Percentiles rank a stretch among this genome's conserved stretches.
Evolutionary conservation across 1,140 invertebrate genomes (phyloP).

Genomic region (Microplitis mediator): DNA sequence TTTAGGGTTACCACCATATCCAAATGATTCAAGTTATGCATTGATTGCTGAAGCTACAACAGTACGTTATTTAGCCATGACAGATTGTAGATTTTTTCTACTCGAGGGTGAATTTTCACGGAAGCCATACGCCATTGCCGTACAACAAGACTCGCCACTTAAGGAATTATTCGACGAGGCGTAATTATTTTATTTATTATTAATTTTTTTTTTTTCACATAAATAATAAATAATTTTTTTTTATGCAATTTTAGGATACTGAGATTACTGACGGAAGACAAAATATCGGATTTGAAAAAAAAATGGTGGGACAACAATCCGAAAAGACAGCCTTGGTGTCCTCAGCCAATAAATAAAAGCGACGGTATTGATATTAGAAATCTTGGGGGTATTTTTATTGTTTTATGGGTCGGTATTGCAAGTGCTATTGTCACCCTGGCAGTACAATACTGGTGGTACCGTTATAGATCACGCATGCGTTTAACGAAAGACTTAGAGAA

Average conservation of each 20-base stretch:
- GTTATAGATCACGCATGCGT: slow-evolving; percentile 61
- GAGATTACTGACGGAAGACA: slow-evolving; percentile 87
- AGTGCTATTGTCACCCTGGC: slow-evolving; percentile 89
- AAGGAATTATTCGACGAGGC: slow-evolving; percentile 91
- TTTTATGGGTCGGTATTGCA: slow-evolving; percentile 92
- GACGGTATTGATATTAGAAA: slow-evolving; percentile 97
- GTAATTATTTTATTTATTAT: slow-evolving; percentile 64
- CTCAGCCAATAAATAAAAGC: slow-evolving; percentile 87
- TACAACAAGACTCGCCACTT: slow-evolving; percentile 92
- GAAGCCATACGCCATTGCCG: slow-evolving; percentile 95
- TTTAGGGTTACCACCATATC: slow-evolving; percentile 66
- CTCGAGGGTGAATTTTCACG: slow-evolving; percentile 95
- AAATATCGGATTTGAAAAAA: slow-evolving; percentile 91
- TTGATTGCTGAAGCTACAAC: slow-evolving; percentile 94
- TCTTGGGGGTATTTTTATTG: slow-evolving; percentile 96
- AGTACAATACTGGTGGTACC: slow-evolving; percentile 95
- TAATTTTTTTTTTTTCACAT: background rate
- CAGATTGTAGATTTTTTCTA: slow-evolving; percentile 88
- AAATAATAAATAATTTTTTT: background rate
- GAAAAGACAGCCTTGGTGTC: slow-evolving; percentile 74
- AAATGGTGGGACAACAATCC: slow-evolving; percentile 94
- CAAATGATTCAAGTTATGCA: slow-evolving; percentile 86
- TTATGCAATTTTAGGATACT: slow-evolving; percentile 75
- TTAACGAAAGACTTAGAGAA: background rate
- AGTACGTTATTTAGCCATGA: slow-evolving; percentile 84